These are phyloP conservation scores for Auanema freiburgensis DNA, from an alignment of 2,888 invertebrate species.

Conservation along the genomic window DNA sequence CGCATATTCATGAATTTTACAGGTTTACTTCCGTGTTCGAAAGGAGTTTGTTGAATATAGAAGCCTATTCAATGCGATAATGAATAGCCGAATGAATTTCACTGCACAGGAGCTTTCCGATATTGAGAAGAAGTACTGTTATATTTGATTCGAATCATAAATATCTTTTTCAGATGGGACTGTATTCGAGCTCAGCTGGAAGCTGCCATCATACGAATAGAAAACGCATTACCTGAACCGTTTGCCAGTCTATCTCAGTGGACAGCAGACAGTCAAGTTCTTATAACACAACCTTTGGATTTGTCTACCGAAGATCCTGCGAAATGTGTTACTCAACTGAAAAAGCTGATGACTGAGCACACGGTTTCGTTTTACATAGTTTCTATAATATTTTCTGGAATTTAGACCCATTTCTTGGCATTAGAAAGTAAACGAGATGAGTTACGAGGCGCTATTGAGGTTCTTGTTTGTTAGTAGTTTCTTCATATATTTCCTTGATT, in stretches of 20 bases:
- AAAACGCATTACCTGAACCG: conserved; percentile 42
- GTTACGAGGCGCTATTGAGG: conserved; percentile 32
- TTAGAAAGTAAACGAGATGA: conserved; percentile 25
- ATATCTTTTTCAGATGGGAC: conserved; percentile 36
- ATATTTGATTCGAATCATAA: neutral
- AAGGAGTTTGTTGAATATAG: conserved; percentile 55
- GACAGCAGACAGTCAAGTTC: conserved; percentile 41
- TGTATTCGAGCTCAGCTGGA: conserved; percentile 43
- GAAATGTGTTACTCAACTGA: conserved; percentile 28
- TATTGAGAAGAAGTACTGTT: conserved; percentile 44
- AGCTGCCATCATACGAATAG: conserved; percentile 36
- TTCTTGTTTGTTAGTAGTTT: neutral
- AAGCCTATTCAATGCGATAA: conserved; percentile 46
- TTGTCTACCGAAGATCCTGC: conserved; percentile 34
- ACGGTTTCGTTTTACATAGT: conserved; percentile 13
- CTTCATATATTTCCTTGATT: neutral
- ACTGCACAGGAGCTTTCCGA: conserved; percentile 46
- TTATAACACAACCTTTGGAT: conserved; percentile 34
- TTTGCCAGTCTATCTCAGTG: conserved; percentile 43
- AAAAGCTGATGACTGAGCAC: conserved; percentile 35
- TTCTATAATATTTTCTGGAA: conserved; percentile 1
- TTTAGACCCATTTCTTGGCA: conserved; percentile 47
- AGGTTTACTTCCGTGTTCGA: conserved; percentile 48
- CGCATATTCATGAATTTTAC: conserved; percentile 12
- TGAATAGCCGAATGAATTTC: conserved; percentile 43